A percentile compares a stretch with the other conserved stretches of the same genome.
Conservation (phyloP, 2,113 vertebrate species). For the Mastomys natalensis region DNA sequence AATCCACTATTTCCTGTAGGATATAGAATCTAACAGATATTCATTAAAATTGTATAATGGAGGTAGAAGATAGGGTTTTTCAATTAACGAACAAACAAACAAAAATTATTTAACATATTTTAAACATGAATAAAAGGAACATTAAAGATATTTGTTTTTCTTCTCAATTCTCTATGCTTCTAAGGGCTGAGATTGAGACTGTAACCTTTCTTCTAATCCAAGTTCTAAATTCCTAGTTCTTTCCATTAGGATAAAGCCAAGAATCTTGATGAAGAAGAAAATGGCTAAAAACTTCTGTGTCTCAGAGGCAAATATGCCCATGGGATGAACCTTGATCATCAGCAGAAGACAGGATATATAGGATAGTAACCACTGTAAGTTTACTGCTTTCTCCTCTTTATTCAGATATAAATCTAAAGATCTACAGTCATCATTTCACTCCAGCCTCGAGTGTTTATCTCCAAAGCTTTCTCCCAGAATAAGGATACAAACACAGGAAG, state of each 20-base stretch:
- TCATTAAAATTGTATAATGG: constrained; percentile 31
- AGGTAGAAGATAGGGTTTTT: neutral
- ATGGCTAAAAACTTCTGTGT: neutral
- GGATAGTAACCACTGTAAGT: constrained; percentile 25
- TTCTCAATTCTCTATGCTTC: constrained; percentile 18
- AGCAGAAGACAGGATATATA: constrained; percentile 6
- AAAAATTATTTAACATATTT: constrained; percentile 54
- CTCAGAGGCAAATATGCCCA: neutral
- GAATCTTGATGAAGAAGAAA: neutral
- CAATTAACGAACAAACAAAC: constrained; percentile 19
- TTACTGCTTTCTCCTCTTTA: constrained; percentile 58
- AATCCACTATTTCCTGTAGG: neutral
- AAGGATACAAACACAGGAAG: constrained; percentile 58
- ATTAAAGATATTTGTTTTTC: constrained; percentile 17
- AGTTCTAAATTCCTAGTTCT: constrained; percentile 51
- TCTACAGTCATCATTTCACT: constrained; percentile 63
- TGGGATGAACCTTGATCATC: neutral
- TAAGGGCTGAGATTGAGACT: constrained; percentile 55
- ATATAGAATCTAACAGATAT: neutral
- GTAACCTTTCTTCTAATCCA: constrained; percentile 43
- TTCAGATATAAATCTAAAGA: constrained; percentile 60
- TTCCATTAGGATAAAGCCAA: constrained; percentile 62
- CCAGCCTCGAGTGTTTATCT: constrained; percentile 61
- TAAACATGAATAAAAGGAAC: constrained; percentile 10
- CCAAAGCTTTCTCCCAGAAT: constrained; percentile 52